phyloP scores from a whole-genome alignment of 1,140 invertebrate species.

The Potamilus streckersoni region DNA sequence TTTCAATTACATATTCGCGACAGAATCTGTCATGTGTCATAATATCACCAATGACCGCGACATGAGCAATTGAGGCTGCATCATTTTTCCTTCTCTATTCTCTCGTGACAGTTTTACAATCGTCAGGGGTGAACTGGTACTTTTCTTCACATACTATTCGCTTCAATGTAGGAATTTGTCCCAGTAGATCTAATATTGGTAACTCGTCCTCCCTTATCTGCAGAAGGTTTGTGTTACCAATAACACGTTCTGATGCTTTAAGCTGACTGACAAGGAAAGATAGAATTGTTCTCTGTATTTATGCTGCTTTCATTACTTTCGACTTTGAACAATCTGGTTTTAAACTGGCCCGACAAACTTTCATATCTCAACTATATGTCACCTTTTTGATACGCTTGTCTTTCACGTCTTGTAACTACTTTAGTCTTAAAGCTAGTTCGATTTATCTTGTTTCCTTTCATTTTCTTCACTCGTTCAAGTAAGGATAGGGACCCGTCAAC shows the following conservation, averaged over 20 bases:
- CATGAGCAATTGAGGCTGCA: no score
- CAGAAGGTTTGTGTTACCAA: not conserved
- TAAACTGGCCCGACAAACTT: constrained; percentile 27
- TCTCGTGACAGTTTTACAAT: not conserved
- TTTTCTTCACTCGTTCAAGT: constrained; percentile 11
- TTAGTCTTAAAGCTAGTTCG: not conserved
- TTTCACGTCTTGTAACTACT: constrained; percentile 13
- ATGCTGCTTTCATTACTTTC: constrained; percentile 15
- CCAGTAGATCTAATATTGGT: not conserved
- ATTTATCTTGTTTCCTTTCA: constrained; percentile 24
- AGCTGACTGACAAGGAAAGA: not conserved
- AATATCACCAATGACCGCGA: no score
- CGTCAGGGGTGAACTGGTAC: not conserved
- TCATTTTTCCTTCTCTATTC: no score
- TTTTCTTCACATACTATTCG: not conserved
- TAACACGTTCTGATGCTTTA: not conserved
- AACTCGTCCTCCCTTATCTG: not conserved
- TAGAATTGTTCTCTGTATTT: constrained; percentile 13
- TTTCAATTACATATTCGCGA: no score
- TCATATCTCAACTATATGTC: constrained; percentile 21
- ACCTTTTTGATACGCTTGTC: constrained; percentile 3
- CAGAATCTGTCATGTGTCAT: no score
- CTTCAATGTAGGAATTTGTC: constrained; percentile 1
- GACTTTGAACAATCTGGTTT: constrained; percentile 32
- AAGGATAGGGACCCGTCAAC: constrained; percentile 15